Evolutionary conservation across 2,888 invertebrate species (phyloP), one percentile per base, ranked within the genome.

Genomic region (Drosophila helvetica): DNA sequence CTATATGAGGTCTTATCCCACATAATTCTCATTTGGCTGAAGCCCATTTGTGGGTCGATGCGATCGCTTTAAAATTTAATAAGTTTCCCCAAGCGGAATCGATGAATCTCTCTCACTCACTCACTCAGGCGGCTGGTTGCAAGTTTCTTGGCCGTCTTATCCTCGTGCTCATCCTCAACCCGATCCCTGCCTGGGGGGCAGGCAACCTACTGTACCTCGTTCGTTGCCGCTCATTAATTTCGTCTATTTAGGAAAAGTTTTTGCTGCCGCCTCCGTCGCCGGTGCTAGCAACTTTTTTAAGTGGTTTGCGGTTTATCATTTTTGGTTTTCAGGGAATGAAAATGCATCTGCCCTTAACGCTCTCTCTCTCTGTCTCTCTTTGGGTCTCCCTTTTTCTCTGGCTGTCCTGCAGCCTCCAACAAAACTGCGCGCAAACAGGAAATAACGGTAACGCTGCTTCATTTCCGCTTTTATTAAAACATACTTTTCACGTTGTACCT

Each of bases 381-480:
- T 43, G 12, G 12, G 15, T 38, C 12, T 15, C 15, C 15, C 38
- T 5, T 22, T 27, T 33, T 12, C 22, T 17, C 18, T 12, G 59
- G 68, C 57, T 46, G 53, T 6, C 45, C 50, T 64, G 54, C 55
- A 47, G 79, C 75, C 74, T 74, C 84, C 78, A 79, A 78, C 80
- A 84, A 76, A 85, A 85, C 82, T 85, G 76, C 67, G 74, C 75
- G 71, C 80, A 80, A 87, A 82, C 87, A 85, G 87, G 85, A 86
- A 87, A 87, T 86, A 82, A 87, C 85, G 87, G 85, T 87, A 86
- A 82, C 85, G 87, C 85, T 85, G 85, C 79, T 87, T 85, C 87
- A 87, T 86, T 87, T 86, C 85, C 85, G 87, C 83, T 87, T 85
- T 86, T 87, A 87, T 86, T 87, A 86, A 86, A 86, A 87, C 85